phyloP scores from a whole-genome alignment of 2,888 invertebrate species.

The Mythimna lalbum region DNA sequence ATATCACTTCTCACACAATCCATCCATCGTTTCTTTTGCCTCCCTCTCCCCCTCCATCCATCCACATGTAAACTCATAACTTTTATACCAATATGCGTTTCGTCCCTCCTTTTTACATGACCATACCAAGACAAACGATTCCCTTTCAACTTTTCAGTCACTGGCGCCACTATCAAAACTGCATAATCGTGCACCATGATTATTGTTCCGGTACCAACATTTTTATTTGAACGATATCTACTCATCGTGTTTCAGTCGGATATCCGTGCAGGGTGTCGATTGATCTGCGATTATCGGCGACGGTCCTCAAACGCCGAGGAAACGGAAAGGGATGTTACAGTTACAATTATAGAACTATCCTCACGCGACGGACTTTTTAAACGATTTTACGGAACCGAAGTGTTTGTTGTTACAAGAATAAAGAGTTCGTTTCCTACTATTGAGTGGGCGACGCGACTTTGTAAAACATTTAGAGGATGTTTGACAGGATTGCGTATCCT shows the following conservation, averaged over 20 bases:
- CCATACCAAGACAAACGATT: too few species aligned
- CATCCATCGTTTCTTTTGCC: too few species aligned
- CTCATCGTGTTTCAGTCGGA: constrained; percentile 64
- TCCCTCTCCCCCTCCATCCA: too few species aligned
- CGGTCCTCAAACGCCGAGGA: constrained; percentile 66
- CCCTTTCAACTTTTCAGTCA: too few species aligned
- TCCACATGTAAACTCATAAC: too few species aligned
- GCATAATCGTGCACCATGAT: constrained; percentile 12
- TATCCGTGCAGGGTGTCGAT: constrained; percentile 74
- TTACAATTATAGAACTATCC: constrained; percentile 73
- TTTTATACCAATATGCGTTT: too few species aligned
- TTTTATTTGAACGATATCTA: constrained; percentile 2
- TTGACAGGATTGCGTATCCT: constrained; percentile 40
- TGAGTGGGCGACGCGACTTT: constrained; percentile 51
- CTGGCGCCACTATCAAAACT: too few species aligned
- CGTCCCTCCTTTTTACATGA: too few species aligned
- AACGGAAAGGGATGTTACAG: constrained; percentile 81
- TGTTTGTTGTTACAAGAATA: constrained; percentile 73
- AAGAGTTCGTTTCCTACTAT: constrained; percentile 67
- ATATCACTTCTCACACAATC: too few species aligned
- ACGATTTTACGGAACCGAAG: constrained; percentile 69
- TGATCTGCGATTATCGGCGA: constrained; percentile 76
- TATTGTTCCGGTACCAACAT: constrained; percentile 12
- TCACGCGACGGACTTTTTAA: constrained; percentile 66
- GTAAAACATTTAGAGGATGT: constrained; percentile 54